These are phyloP conservation scores for Holotrichia oblita DNA, from an alignment of 1,140 invertebrate species.

Conservation along the genomic window DNA sequence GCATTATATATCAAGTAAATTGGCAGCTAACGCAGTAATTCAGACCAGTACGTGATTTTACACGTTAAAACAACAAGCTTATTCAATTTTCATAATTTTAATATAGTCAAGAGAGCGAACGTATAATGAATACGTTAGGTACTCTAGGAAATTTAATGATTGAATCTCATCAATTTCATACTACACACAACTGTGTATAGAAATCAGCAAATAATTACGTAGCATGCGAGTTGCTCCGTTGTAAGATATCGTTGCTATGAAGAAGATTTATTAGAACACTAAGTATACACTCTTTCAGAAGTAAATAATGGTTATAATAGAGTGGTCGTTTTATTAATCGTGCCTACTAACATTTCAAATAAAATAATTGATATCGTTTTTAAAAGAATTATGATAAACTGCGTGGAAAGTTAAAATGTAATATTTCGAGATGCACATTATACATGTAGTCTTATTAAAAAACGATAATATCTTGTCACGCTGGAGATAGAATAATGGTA, in stretches of 20 bases:
- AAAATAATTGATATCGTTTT: too few relatives aligned
- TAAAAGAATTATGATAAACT: too few relatives aligned
- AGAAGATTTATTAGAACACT: background rate
- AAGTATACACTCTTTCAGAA: background rate
- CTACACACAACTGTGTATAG: background rate
- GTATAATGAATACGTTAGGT: conserved; percentile 5
- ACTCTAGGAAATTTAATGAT: background rate
- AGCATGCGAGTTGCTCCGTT: background rate
- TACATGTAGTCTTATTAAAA: too few relatives aligned
- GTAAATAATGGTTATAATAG: too few relatives aligned
- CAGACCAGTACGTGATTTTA: conserved; percentile 23
- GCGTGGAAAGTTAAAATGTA: too few relatives aligned
- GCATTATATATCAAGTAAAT: conserved; percentile 30
- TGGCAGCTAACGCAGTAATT: conserved; percentile 4
- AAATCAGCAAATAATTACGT: background rate
- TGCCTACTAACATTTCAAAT: too few relatives aligned
- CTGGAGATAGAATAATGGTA: too few relatives aligned
- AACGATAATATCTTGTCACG: too few relatives aligned
- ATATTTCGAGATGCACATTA: too few relatives aligned
- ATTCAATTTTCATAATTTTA: conserved; percentile 24
- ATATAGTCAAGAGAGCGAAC: background rate
- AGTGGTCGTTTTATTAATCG: too few relatives aligned
- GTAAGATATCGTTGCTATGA: background rate
- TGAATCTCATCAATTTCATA: background rate
- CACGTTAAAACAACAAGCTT: conserved; percentile 1